A percentile compares a stretch with the other conserved stretches of the same genome.
Conservation (phyloP, 2,888 invertebrate genomes). For the Lithophane leautieri region DNA sequence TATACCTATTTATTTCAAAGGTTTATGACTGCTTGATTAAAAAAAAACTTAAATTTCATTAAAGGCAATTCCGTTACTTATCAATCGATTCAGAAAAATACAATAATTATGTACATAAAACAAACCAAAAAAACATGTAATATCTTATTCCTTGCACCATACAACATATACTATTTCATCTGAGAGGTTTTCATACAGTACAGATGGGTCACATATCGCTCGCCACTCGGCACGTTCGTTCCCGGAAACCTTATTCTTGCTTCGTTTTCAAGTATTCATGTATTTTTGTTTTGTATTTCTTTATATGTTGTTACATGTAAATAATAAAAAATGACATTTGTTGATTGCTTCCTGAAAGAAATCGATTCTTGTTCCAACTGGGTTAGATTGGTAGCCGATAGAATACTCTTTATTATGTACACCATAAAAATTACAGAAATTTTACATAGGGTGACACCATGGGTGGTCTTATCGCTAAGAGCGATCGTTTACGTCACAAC, state of each 20-base stretch:
- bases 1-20: too few relatives aligned
- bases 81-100: background rate
- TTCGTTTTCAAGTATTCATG: conserved; percentile 4
- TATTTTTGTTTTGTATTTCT: background rate
- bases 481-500: too few relatives aligned
- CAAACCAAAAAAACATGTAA: background rate
- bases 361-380: background rate
- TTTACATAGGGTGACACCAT: too few relatives aligned
- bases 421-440: too few relatives aligned
- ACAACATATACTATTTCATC: conserved; percentile 39
- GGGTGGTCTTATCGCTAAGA: too few relatives aligned
- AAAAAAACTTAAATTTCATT: background rate
- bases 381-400: background rate
- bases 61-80: background rate
- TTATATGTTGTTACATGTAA: conserved; percentile 1
- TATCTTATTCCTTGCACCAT: conserved; percentile 14
- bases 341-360: background rate
- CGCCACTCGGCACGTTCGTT: conserved; percentile 24
- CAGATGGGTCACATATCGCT: conserved; percentile 54
- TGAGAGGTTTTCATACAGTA: conserved; percentile 50
- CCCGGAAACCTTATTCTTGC: conserved; percentile 4
- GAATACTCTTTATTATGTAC: too few relatives aligned
- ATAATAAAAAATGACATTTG: background rate
- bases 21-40: too few relatives aligned
- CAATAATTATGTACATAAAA: background rate